Evolutionary conservation across 2,113 vertebrate species (phyloP), one percentile per base, ranked within the genome.

Genomic region (Mellivora capensis): DNA sequence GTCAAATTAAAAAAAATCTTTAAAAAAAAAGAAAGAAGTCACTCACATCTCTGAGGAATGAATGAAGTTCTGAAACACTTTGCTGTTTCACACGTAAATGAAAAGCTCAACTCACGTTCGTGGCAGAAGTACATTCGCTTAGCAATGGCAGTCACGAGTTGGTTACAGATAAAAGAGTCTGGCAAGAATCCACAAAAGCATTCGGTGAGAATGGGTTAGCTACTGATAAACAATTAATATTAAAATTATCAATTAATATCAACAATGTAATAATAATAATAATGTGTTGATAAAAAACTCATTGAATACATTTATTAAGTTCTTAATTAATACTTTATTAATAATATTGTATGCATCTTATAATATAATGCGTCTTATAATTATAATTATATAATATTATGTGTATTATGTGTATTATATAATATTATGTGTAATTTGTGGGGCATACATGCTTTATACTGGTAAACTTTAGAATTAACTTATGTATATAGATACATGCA

Each of bases 1-100:
- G n/a, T n/a, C n/a, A n/a, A n/a, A n/a, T n/a, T n/a, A n/a, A n/a
- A n/a, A n/a, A n/a, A n/a, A n/a, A n/a, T n/a, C n/a, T n/a, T n/a
- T n/a, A n/a, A n/a, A n/a, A n/a, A n/a, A n/a, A n/a, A 90, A 31
- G 76, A 94, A 91, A 95, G 67, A 91, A 91, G 82, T 77, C 34
- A 44, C 27, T 86, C 9, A 59, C 18, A 77, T 42, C 71, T 21
- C 21, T 31, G 72, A 86, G 10, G 39, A 93, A 96, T 88, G 42
- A 80, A 89, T 67, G 64, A 81, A 29, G 25, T 71, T 96, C 79
- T 39, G 23, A 76, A 52, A 79, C 59, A 27, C 47, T 86, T 87
- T 82, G 87, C 42, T 74, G 54, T 90, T 84, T 90, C 57, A 27
- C 57, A 93, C 23, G 34, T 72, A 62, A 93, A 72, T 39, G 54